These are phyloP conservation scores for Tortrix viridana DNA, from an alignment of 2,888 invertebrate genomes.

Conservation along the genomic window DNA sequence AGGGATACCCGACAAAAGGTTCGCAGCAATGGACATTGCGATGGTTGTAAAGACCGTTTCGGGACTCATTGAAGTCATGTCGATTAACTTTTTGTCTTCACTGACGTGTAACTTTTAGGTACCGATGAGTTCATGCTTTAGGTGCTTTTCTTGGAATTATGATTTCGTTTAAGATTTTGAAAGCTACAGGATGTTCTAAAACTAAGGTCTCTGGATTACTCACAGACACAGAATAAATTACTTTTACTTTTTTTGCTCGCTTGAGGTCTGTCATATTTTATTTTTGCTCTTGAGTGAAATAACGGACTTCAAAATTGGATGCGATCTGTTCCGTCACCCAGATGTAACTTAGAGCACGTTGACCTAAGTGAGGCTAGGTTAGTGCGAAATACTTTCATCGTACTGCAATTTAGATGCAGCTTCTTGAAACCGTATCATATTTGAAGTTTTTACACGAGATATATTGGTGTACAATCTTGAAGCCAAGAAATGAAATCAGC, in stretches of 20 bases:
- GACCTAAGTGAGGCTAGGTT: constrained; percentile 37
- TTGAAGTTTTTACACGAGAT: too few relatives aligned
- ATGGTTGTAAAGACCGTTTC: background rate
- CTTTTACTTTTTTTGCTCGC: background rate
- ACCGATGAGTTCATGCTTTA: constrained; percentile 39
- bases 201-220: background rate
- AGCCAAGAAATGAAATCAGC: too few relatives aligned
- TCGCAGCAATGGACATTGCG: constrained; percentile 40
- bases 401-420: too few relatives aligned
- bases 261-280: constrained; percentile 4
- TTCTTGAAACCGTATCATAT: too few relatives aligned
- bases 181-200: constrained; percentile 6
- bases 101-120: constrained; percentile 28
- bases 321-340: constrained; percentile 24
- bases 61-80: constrained; percentile 40
- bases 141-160: constrained; percentile 49
- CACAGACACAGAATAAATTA: too few relatives aligned
- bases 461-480: too few relatives aligned
- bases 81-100: constrained; percentile 51
- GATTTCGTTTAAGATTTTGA: constrained; percentile 53
- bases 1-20: constrained; percentile 15
- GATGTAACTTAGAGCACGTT: constrained; percentile 36
- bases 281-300: constrained; percentile 18
- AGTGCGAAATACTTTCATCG: constrained; percentile 29
- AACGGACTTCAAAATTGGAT: constrained; percentile 30